A percentile compares a stretch with the other conserved stretches of the same genome.
These are phyloP conservation scores for Orchesella flavescens DNA, from an alignment of 2,888 invertebrate species.

Conservation along the genomic window DNA sequence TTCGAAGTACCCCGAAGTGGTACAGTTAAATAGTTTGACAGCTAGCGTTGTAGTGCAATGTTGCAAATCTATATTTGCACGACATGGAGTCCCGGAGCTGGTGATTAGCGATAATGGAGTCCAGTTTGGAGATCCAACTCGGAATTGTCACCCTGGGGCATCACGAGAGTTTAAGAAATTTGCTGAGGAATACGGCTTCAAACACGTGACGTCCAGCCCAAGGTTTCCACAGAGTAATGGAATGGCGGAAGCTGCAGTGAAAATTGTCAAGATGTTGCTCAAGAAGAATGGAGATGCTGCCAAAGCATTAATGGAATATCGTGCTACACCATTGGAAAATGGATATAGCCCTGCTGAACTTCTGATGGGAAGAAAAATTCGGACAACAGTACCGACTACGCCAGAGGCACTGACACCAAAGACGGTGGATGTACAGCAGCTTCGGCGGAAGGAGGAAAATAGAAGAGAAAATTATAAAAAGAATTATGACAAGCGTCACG, in stretches of 20 bases:
- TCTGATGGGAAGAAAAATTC: constrained; percentile 71
- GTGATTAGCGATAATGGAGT: constrained; percentile 68
- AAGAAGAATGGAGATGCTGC: constrained; percentile 71
- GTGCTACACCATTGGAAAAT: constrained; percentile 69
- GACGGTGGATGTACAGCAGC: not conserved
- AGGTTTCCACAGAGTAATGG: constrained; percentile 70
- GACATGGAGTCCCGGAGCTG: constrained; percentile 71
- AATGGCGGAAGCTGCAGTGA: constrained; percentile 68
- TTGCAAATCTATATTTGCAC: not conserved
- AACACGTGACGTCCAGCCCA: constrained; percentile 67
- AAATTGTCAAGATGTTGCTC: constrained; percentile 68
- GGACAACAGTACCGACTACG: constrained; percentile 69
- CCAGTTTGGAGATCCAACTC: constrained; percentile 64
- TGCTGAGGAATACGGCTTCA: constrained; percentile 68
- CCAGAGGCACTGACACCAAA: not conserved
- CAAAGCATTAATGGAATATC: constrained; percentile 70
- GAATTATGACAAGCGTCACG: constrained; percentile 65
- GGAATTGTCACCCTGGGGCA: not conserved
- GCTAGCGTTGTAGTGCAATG: not conserved
- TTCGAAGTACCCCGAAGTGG: constrained; percentile 70
- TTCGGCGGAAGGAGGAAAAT: constrained; percentile 56
- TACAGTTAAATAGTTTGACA: constrained; percentile 29
- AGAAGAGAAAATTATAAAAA: constrained; percentile 60
- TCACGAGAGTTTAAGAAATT: constrained; percentile 64
- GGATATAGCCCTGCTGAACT: constrained; percentile 72